Conservation (phyloP, 30 jellyfish, hydroid and myxozoan genomes). For the Pelagia noctiluca region DNA sequence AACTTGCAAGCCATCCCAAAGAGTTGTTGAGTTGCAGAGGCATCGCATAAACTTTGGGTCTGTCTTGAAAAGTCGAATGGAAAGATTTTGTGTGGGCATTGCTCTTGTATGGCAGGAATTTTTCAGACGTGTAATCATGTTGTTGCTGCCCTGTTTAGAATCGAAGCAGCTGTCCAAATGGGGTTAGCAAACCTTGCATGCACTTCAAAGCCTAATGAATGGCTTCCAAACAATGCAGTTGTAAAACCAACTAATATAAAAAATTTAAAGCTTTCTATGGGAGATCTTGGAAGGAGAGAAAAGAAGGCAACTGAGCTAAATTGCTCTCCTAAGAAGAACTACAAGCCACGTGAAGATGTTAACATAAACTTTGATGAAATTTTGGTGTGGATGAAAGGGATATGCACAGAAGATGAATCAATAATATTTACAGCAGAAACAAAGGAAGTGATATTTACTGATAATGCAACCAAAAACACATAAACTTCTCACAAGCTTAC, state of each 20-base stretch:
- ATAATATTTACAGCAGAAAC: background rate
- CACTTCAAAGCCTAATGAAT: conserved; percentile 18
- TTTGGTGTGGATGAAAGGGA: background rate
- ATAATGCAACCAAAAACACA: background rate
- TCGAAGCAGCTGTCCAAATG: no score
- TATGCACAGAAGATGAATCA: no score
- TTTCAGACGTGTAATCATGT: no score
- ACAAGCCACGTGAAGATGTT: background rate
- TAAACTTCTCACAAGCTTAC: background rate
- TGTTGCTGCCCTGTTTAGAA: no score
- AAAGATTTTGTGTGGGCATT: no score
- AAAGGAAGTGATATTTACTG: background rate
- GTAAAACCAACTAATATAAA: conserved; percentile 19
- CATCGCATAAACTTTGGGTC: no score
- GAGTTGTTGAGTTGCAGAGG: no score
- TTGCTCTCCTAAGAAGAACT: conserved; percentile 41
- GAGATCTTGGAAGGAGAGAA: no score
- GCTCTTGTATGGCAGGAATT: no score
- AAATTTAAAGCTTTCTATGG: conserved; percentile 4
- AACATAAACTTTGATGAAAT: background rate
- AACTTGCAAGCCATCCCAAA: no score
- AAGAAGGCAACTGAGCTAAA: background rate
- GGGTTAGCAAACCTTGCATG: no score
- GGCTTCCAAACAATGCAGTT: conserved; percentile 47
- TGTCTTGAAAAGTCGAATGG: no score